phyloP scores from a whole-genome alignment of 2,113 vertebrate genomes.

The Melierax canorus region DNA sequence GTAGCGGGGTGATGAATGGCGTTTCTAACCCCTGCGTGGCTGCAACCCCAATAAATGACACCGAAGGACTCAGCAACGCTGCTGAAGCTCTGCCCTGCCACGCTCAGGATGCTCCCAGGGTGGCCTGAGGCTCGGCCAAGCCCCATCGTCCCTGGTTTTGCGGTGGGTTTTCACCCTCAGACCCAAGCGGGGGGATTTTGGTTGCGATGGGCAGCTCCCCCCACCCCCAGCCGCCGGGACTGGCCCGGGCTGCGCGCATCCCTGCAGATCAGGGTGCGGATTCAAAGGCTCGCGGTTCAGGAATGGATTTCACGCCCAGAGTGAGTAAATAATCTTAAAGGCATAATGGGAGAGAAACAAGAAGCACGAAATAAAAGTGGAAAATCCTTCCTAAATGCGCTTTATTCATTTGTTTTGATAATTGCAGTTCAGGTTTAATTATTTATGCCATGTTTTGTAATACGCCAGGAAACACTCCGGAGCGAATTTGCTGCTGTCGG shows the following conservation, averaged over 20 bases:
- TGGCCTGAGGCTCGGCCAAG: background rate
- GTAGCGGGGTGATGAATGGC: background rate
- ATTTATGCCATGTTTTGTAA: background rate
- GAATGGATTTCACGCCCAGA: background rate
- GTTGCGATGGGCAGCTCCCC: background rate
- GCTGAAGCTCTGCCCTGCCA: background rate
- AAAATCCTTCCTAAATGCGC: background rate
- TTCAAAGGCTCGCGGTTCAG: background rate
- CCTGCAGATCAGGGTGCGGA: background rate
- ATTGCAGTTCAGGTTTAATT: slow-evolving; percentile 7
- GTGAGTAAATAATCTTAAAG: background rate
- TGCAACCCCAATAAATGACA: background rate
- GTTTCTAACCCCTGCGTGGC: background rate
- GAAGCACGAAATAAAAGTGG: background rate
- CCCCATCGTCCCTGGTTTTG: fast-evolving
- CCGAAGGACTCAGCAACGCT: fast-evolving
- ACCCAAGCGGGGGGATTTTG: fast-evolving
- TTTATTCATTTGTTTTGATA: slow-evolving; percentile 11
- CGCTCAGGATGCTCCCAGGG: background rate
- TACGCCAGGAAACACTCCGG: background rate
- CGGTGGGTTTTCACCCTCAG: background rate
- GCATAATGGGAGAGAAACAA: background rate
- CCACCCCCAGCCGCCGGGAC: background rate
- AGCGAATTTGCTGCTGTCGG: background rate
- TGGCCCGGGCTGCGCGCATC: fast-evolving